These are phyloP conservation scores for Zosterops pallidus DNA, from an alignment of 2,113 vertebrate species.

Conservation along the genomic window DNA sequence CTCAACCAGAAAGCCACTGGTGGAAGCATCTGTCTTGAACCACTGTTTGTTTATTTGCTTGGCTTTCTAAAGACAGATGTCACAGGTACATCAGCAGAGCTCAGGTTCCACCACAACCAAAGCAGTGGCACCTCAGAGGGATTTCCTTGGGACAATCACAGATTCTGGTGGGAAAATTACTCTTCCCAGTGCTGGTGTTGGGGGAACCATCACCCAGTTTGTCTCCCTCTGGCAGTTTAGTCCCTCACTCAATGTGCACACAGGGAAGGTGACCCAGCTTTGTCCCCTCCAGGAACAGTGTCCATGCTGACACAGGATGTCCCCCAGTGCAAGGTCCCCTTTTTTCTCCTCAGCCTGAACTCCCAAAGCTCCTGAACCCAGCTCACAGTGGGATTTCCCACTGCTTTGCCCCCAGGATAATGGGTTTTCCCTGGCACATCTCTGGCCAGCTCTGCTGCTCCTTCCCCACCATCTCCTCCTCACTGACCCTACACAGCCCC, in stretches of 20 bases:
- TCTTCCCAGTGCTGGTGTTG: not conserved
- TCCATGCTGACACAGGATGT: not conserved
- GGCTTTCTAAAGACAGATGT: not conserved
- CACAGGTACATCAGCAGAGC: not conserved
- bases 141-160: rapidly evolving
- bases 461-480: not conserved
- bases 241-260: rapidly evolving
- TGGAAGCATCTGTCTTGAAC: not conserved
- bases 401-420: not conserved
- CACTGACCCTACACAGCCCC: not conserved
- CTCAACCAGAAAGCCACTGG: not conserved
- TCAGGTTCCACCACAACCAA: not conserved
- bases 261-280: not conserved
- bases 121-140: not conserved
- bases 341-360: not conserved
- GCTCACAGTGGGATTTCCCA: not conserved
- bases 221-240: not conserved
- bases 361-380: not conserved
- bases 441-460: not conserved
- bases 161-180: not conserved
- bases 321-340: not conserved
- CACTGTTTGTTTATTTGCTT: not conserved
- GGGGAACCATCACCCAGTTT: not conserved
- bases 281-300: not conserved
- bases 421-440: not conserved